phyloP scores from a whole-genome alignment of 1,140 invertebrate genomes.

The Pomacea maculata region DNA sequence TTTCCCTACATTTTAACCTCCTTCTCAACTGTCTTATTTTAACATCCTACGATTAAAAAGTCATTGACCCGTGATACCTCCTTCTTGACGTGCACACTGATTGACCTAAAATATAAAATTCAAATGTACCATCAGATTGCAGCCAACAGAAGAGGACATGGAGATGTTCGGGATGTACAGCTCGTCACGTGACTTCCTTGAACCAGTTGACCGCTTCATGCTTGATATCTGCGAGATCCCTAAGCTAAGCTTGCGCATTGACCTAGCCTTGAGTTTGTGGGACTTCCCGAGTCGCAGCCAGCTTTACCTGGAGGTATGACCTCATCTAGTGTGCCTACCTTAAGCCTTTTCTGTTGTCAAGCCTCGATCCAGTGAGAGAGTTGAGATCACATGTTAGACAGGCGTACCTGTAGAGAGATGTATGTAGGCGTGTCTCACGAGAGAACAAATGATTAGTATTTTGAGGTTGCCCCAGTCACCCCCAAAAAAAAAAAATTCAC shows the following conservation, averaged over 20 bases:
- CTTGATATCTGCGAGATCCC: conserved; percentile 46
- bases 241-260: conserved; percentile 38
- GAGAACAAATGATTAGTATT: too few relatives aligned
- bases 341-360: background rate
- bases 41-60: background rate
- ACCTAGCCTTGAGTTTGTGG: conserved; percentile 43
- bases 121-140: conserved; percentile 27
- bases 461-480: too few relatives aligned
- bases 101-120: too few relatives aligned
- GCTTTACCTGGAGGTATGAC: conserved; percentile 34
- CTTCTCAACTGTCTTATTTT: background rate
- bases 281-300: conserved; percentile 43
- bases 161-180: conserved; percentile 43
- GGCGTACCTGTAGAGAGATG: too few relatives aligned
- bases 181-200: conserved; percentile 30
- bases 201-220: conserved; percentile 49
- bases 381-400: background rate
- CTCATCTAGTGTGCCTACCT: background rate
- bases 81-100: background rate
- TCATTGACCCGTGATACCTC: too few relatives aligned
- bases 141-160: conserved; percentile 47
- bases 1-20: background rate
- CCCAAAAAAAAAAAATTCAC: too few relatives aligned
- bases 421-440: too few relatives aligned
- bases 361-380: background rate